phyloP scores from a whole-genome alignment of 2,113 vertebrate genomes.

The Atlantisia rogersi region DNA sequence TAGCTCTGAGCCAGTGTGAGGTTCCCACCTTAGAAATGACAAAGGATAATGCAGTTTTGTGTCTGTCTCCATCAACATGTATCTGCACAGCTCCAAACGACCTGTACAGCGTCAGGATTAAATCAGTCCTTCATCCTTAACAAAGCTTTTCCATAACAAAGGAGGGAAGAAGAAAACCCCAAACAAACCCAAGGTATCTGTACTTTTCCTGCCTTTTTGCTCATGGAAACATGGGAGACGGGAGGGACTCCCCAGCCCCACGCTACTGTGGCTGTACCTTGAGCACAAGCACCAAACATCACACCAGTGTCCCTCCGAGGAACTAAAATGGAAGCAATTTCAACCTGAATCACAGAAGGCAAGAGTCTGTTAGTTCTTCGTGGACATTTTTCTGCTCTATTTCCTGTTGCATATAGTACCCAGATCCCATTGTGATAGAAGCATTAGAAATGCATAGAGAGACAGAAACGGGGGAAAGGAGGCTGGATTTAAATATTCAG shows the following conservation, averaged over 20 bases:
- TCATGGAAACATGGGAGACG: rapidly evolving
- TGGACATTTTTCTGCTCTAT: conserved; percentile 48
- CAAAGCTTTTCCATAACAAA: background rate
- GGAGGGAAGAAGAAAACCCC: background rate
- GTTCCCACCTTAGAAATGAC: background rate
- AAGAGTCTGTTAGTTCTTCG: background rate
- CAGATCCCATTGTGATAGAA: conserved; percentile 35
- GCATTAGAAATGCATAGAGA: conserved; percentile 65
- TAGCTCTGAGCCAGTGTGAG: background rate
- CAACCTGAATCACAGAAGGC: background rate
- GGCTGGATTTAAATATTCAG: conserved; percentile 60
- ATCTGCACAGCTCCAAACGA: background rate
- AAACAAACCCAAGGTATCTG: background rate
- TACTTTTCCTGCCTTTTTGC: background rate
- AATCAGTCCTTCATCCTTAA: background rate
- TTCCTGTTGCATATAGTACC: conserved; percentile 37
- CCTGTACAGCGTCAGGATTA: rapidly evolving
- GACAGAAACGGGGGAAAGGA: conserved; percentile 6
- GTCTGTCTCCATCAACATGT: rapidly evolving
- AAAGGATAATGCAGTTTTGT: background rate
- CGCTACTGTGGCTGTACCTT: background rate
- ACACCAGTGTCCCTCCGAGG: background rate
- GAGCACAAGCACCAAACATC: background rate
- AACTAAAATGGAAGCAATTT: background rate
- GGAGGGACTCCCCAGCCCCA: background rate